phyloP scores from a whole-genome alignment of 2,797 vertebrate species.

The Macrochelys suwanniensis region DNA sequence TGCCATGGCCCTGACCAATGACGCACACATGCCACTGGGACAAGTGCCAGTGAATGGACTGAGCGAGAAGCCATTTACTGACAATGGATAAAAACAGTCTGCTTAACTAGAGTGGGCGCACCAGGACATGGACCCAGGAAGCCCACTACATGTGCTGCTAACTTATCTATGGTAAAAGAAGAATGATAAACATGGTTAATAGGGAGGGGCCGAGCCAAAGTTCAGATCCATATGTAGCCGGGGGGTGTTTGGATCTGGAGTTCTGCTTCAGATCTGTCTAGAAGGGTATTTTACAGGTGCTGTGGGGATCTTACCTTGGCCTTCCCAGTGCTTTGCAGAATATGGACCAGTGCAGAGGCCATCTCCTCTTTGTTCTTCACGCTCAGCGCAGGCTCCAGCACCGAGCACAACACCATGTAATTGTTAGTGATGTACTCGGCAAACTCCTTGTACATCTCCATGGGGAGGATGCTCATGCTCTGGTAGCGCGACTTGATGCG shows the following conservation, averaged over 20 bases:
- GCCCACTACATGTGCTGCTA: neutral
- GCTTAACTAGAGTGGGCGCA: neutral
- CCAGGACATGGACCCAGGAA: neutral
- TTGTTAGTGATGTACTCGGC: conserved; percentile 98
- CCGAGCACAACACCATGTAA: conserved; percentile 95
- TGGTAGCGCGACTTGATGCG: conserved; percentile 97
- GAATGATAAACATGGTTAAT: rapidly evolving
- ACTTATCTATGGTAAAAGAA: neutral
- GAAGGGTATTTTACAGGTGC: rapidly evolving
- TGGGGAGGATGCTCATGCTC: conserved; percentile 97
- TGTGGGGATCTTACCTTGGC: conserved; percentile 90
- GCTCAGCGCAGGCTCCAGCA: conserved; percentile 95
- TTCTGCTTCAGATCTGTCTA: rapidly evolving
- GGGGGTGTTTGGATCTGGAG: neutral
- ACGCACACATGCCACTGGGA: neutral
- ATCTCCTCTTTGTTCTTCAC: conserved; percentile 99
- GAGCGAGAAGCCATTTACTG: neutral
- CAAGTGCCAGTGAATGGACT: neutral
- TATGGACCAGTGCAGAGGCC: conserved; percentile 96
- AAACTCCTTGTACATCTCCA: conserved; percentile 99
- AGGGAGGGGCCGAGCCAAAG: neutral
- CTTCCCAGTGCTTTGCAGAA: conserved; percentile 98
- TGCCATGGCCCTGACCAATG: neutral
- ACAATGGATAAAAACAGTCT: neutral
- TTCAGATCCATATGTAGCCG: rapidly evolving